Conservation (phyloP, 2,113 vertebrate species). For the Cichladusa arquata region DNA sequence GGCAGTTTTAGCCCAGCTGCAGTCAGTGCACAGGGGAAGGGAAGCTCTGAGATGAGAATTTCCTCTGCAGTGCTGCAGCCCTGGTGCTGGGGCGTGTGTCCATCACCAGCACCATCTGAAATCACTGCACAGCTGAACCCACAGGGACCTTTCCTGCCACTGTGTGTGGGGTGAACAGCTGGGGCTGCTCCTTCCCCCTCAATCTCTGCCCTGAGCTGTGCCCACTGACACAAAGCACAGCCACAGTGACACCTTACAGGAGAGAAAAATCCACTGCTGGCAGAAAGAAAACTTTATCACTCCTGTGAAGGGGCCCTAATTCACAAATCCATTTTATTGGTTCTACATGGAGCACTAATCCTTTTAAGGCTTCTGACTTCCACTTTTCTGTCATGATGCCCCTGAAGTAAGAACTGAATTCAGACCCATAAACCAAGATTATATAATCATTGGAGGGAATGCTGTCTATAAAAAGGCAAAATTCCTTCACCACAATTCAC, state of each 20-base stretch:
- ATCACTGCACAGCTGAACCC: background rate
- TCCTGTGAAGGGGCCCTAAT: constrained; percentile 29
- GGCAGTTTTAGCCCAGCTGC: background rate
- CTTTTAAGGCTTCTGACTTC: constrained; percentile 8
- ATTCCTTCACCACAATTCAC: background rate
- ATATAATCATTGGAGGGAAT: background rate
- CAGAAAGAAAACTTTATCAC: constrained; percentile 8
- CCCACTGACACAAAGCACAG: background rate
- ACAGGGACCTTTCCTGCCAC: background rate
- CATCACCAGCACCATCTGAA: background rate
- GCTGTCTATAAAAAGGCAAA: background rate
- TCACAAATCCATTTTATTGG: constrained; percentile 56
- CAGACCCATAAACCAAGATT: background rate
- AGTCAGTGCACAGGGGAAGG: background rate
- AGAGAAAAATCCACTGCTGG: background rate
- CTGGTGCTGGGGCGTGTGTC: rapidly evolving
- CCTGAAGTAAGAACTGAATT: constrained; percentile 5
- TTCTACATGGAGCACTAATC: constrained; percentile 33
- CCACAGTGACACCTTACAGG: background rate
- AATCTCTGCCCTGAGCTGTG: background rate
- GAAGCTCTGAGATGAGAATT: background rate
- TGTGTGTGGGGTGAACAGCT: too few relatives aligned
- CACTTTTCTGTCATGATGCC: background rate
- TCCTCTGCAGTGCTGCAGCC: background rate
- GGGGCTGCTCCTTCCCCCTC: too few relatives aligned